Conservation (phyloP, 2,888 invertebrate genomes). For the Morpho achilles region DNA sequence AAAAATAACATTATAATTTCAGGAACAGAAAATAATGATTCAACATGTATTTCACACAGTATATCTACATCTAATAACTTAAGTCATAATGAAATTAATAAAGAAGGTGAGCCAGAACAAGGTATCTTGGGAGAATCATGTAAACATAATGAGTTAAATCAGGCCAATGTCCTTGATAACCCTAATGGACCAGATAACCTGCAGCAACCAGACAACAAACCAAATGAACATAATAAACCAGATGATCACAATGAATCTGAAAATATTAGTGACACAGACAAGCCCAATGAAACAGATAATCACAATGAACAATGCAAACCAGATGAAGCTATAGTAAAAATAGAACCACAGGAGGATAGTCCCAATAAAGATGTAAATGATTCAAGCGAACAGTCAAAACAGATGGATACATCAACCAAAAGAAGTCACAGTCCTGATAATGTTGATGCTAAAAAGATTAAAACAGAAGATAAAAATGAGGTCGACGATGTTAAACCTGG, state of each 20-base stretch:
- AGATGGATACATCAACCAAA: constrained; percentile 28
- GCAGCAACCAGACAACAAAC: background rate
- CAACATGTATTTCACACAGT: background rate
- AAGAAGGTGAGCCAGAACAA: constrained; percentile 11
- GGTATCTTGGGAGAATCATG: background rate
- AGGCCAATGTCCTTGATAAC: too few species aligned
- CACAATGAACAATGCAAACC: constrained; percentile 1
- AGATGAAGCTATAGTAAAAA: background rate
- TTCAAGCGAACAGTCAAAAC: constrained; percentile 1
- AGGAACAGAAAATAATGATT: constrained; percentile 9
- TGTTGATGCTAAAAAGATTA: constrained; percentile 42
- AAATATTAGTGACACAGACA: too few species aligned
- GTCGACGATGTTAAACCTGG: constrained; percentile 8
- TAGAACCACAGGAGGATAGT: background rate
- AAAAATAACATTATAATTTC: background rate
- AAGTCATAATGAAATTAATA: constrained; percentile 3
- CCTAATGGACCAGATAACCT: background rate
- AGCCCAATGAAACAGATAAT: constrained; percentile 3
- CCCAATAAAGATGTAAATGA: background rate
- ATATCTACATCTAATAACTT: constrained; percentile 3
- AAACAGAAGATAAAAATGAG: constrained; percentile 28
- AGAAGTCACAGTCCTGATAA: constrained; percentile 35
- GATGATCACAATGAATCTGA: too few species aligned
- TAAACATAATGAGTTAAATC: too few species aligned
- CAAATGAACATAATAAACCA: background rate